phyloP scores from a whole-genome alignment of 2,797 vertebrate genomes.

The Cheirogaleus major region DNA sequence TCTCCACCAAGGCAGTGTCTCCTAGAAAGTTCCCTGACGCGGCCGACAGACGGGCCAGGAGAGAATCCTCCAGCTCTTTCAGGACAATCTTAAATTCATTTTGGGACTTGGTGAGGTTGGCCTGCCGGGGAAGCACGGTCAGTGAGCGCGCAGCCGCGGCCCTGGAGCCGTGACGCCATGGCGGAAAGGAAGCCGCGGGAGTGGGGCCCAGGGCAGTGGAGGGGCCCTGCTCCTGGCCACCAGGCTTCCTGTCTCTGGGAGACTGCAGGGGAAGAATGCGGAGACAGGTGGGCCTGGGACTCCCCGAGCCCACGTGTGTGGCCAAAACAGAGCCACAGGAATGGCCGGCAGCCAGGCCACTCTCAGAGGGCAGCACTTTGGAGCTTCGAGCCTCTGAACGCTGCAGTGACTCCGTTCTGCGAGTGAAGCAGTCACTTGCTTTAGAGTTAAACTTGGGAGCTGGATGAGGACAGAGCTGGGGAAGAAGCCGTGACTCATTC shows the following conservation, averaged over 20 bases:
- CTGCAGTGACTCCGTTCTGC: accelerated
- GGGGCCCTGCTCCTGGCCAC: accelerated
- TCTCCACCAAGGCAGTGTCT: slow-evolving; percentile 85
- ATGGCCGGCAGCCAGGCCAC: accelerated
- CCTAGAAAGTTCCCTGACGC: slow-evolving; percentile 84
- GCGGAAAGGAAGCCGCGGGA: accelerated
- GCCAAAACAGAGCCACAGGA: too few relatives aligned
- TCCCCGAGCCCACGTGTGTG: background rate
- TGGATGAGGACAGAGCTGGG: background rate
- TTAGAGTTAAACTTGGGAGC: background rate
- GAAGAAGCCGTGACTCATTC: background rate
- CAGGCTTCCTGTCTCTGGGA: accelerated
- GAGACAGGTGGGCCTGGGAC: background rate
- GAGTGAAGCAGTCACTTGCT: accelerated
- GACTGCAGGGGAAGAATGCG: accelerated
- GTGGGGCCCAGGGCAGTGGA: accelerated
- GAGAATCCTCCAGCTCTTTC: slow-evolving; percentile 87
- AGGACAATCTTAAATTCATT: slow-evolving; percentile 88
- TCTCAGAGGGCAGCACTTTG: accelerated
- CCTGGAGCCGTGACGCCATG: accelerated
- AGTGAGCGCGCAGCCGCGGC: accelerated
- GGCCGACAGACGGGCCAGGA: slow-evolving; percentile 85
- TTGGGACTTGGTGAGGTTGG: slow-evolving; percentile 86
- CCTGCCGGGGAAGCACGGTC: slow-evolving; percentile 37
- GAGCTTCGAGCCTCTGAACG: accelerated